These are phyloP conservation scores for Ictalurus punctatus DNA, from an alignment of 2,113 vertebrate species.

Conservation along the genomic window DNA sequence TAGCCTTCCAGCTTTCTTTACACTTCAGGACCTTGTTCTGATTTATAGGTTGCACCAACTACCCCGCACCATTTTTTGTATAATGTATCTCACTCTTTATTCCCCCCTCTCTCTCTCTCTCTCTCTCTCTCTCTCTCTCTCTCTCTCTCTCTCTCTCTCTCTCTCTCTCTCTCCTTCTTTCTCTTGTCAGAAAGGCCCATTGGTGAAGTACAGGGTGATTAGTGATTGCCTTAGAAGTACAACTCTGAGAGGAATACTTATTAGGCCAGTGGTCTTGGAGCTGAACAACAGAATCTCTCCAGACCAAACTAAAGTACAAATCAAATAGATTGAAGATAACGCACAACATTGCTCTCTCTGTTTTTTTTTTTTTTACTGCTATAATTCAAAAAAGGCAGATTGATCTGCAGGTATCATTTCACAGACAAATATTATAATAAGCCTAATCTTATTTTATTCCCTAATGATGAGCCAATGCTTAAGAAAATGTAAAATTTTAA, in stretches of 20 bases:
- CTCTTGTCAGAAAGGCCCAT: conserved; percentile 22
- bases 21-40: conserved; percentile 26
- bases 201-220: conserved; percentile 40
- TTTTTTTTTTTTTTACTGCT: not conserved
- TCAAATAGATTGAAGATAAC: not conserved
- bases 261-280: conserved; percentile 29
- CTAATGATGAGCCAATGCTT: not conserved
- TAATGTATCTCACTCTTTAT: conserved; percentile 13
- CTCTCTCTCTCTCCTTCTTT: not conserved
- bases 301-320: conserved; percentile 1
- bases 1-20: conserved; percentile 19
- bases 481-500: not conserved
- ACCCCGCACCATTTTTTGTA: conserved; percentile 18
- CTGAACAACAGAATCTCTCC: conserved; percentile 28
- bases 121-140: not conserved
- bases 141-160: not conserved
- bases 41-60: conserved; percentile 19
- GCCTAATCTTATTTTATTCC: not conserved
- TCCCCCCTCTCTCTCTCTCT: not conserved
- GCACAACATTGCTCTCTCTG: not conserved
- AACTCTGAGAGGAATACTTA: conserved; percentile 40
- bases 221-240: conserved; percentile 36
- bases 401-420: not conserved
- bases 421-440: not conserved
- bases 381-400: not conserved